Evolutionary conservation across 2,113 vertebrate genomes (phyloP), one percentile per base, ranked within the genome.

Genomic region (Motacilla tschutschensis): DNA sequence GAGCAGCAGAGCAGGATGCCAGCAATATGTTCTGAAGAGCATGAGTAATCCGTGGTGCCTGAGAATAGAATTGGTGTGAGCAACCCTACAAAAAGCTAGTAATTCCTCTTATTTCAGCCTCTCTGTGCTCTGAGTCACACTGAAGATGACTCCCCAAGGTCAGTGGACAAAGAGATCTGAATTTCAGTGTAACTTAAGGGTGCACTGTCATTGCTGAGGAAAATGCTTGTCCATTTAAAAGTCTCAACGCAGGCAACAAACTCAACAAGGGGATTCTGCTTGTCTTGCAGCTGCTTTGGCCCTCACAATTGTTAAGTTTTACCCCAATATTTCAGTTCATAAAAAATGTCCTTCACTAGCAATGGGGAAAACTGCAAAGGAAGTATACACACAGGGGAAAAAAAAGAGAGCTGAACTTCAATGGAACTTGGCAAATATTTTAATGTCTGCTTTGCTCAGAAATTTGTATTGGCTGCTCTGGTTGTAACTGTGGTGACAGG

Each of bases 21-120:
- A 84, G 71, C 75, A 88, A 38, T 70, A 79, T 72, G 75, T 69
- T 78, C 71, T 76, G 74, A 91, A 63, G 66, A 92, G 51, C n/a
- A n/a, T 88, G 71, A 94, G 81, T 88, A 92, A 86, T 81, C 47
- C 28, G 22, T 65, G 35, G 58, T 90, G 75, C 73, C 86, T 86
- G 63, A 89, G 86, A 95, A 89, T 53, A 88, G 78, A 89, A 76
- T 26, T 88, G 90, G 66, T 60, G 74, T 59, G 51, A 88, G 75
- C 78, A 88, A 79, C 46, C 33, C 40, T 20, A 36, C 12, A 53
- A 66, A 91, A 93, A 93, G 14, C 4, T 62, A 85, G 53, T 55
- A 80, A 64, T 90, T 91, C 33, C 36, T 88, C 25, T 83, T 86
- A 38, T 60, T 88, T 55, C 55, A 85, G 63, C 65, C 44, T 72